These are phyloP conservation scores for Drosophila yooni DNA, from an alignment of 2,888 invertebrate genomes.

Conservation along the genomic window DNA sequence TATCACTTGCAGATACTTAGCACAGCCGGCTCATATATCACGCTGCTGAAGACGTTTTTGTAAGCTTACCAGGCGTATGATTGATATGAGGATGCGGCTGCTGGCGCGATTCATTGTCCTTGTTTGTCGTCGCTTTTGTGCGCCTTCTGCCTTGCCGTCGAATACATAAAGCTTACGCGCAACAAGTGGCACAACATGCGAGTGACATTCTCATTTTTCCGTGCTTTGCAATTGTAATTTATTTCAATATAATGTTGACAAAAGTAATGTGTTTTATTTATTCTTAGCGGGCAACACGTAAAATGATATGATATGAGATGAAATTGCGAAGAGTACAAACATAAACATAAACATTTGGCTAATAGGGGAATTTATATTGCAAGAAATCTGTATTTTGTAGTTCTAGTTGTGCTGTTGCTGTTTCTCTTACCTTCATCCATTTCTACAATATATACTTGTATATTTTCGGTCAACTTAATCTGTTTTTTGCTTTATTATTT, in stretches of 20 bases:
- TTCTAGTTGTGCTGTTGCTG: too few species aligned
- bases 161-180: slow-evolving; percentile 12
- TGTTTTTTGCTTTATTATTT: slow-evolving; percentile 10
- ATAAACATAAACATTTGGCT: neutral
- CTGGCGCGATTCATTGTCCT: slow-evolving; percentile 13
- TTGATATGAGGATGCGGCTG: slow-evolving; percentile 61
- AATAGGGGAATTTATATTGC: neutral
- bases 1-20: slow-evolving; percentile 76
- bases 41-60: slow-evolving; percentile 80
- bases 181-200: slow-evolving; percentile 50
- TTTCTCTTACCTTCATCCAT: neutral
- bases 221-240: slow-evolving; percentile 2
- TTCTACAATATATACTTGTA: neutral
- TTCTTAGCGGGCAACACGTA: neutral
- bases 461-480: neutral
- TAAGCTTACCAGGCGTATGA: slow-evolving; percentile 71
- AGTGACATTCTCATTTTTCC: neutral
- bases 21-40: slow-evolving; percentile 82
- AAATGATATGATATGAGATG: neutral
- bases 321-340: neutral
- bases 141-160: slow-evolving; percentile 19
- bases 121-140: slow-evolving; percentile 34
- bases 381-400: neutral
- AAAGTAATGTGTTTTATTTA: neutral
- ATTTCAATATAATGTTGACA: slow-evolving; percentile 3